Evolutionary conservation across 2,888 invertebrate genomes (phyloP).

Genomic region (Himalopsyche japonica): DNA sequence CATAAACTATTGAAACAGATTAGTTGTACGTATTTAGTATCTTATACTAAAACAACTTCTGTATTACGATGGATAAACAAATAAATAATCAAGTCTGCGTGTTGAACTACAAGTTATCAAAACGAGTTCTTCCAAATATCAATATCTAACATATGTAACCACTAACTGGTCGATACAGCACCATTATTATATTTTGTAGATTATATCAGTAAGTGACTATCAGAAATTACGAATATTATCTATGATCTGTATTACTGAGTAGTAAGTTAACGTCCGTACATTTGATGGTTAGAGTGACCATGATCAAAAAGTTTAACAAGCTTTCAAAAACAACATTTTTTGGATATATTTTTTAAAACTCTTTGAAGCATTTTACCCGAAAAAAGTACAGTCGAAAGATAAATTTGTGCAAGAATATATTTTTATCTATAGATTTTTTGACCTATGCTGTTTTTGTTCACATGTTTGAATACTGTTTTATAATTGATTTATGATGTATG

Average conservation of each 20-base stretch:
- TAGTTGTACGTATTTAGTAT: too few relatives aligned
- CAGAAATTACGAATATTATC: not conserved
- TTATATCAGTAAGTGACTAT: not conserved
- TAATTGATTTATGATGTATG: too few relatives aligned
- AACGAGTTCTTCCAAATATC: not conserved
- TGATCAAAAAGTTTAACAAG: too few relatives aligned
- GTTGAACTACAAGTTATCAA: not conserved
- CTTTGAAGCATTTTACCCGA: too few relatives aligned
- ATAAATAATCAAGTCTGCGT: not conserved
- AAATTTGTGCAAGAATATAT: too few relatives aligned
- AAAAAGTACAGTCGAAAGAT: too few relatives aligned
- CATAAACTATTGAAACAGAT: too few relatives aligned
- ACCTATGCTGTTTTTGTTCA: too few relatives aligned
- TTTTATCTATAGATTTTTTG: too few relatives aligned
- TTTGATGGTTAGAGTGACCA: not conserved
- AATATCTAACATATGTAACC: not conserved
- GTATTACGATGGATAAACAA: not conserved
- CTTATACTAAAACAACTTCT: not conserved
- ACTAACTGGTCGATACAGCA: not conserved
- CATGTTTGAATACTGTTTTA: too few relatives aligned
- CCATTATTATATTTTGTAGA: not conserved
- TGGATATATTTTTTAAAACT: too few relatives aligned
- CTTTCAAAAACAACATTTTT: too few relatives aligned
- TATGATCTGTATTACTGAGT: not conserved
- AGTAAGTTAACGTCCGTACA: not conserved